phyloP scores from a whole-genome alignment of 1,140 invertebrate species.

The Theocolax elegans region DNA sequence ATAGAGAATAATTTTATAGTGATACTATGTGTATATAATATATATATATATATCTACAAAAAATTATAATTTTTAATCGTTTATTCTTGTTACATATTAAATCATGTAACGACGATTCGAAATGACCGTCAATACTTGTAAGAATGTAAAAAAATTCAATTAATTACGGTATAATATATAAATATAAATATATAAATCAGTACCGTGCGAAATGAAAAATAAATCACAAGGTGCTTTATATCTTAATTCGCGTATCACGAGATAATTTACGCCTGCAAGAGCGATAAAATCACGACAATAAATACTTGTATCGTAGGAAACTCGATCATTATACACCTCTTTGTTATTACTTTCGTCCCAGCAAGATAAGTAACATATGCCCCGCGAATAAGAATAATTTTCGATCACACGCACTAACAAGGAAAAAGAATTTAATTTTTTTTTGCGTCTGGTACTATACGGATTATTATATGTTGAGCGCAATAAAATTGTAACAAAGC shows the following conservation, averaged over 20 bases:
- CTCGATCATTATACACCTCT: no score
- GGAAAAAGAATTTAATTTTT: no score
- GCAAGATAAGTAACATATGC: no score
- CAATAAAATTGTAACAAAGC: constrained; percentile 25
- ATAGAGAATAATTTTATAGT: constrained; percentile 5
- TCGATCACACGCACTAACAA: no score
- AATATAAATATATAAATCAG: constrained; percentile 15
- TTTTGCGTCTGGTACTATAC: no score
- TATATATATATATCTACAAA: not conserved
- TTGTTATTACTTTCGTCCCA: no score
- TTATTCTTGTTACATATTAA: not conserved
- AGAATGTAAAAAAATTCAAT: constrained; percentile 35
- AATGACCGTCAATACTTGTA: constrained; percentile 13
- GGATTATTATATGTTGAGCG: no score
- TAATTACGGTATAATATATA: no score
- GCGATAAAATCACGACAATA: constrained; percentile 36
- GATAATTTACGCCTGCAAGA: constrained; percentile 31
- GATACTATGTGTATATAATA: no score
- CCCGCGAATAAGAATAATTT: no score
- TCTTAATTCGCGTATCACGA: constrained; percentile 28
- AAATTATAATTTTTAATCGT: not conserved
- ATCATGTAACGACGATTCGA: no score
- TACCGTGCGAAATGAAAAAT: constrained; percentile 23
- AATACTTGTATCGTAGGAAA: constrained; percentile 27
- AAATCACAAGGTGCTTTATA: constrained; percentile 39